Conservation (phyloP, 2,888 invertebrate species). For the Leistus spinibarbis region DNA sequence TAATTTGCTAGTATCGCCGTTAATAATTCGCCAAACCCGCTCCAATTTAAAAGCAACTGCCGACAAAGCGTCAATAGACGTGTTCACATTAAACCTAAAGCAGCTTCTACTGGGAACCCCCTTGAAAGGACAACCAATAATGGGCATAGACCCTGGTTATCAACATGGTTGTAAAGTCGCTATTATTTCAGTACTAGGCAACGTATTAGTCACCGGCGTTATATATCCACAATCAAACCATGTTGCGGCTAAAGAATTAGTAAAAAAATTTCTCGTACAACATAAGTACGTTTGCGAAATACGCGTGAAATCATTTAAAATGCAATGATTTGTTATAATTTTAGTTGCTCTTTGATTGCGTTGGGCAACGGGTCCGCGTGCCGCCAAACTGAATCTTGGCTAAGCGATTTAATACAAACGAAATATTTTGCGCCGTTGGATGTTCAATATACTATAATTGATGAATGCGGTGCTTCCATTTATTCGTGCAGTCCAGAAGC, state of each 20-base stretch:
- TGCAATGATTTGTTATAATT: slow-evolving; percentile 45
- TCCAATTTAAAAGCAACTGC: slow-evolving; percentile 76
- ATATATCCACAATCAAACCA: slow-evolving; percentile 67
- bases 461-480: slow-evolving; percentile 90
- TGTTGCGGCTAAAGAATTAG: slow-evolving; percentile 57
- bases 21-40: slow-evolving; percentile 72
- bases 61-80: slow-evolving; percentile 81
- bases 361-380: slow-evolving; percentile 92
- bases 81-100: slow-evolving; percentile 85
- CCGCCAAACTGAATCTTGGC: slow-evolving; percentile 81
- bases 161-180: slow-evolving; percentile 89
- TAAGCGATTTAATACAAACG: slow-evolving; percentile 65
- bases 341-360: slow-evolving; percentile 79
- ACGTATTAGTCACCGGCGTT: slow-evolving; percentile 70
- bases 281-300: slow-evolving; percentile 59
- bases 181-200: slow-evolving; percentile 74
- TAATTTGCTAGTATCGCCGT: slow-evolving; percentile 65
- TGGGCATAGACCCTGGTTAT: slow-evolving; percentile 92
- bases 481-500: slow-evolving; percentile 89
- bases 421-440: slow-evolving; percentile 63
- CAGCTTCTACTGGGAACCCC: slow-evolving; percentile 82
- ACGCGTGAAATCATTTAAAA: not conserved
- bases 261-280: slow-evolving; percentile 63
- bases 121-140: slow-evolving; percentile 76
- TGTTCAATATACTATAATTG: slow-evolving; percentile 80